These are phyloP conservation scores for Pseudoips prasinana DNA, from an alignment of 2,888 invertebrate genomes.

Conservation along the genomic window DNA sequence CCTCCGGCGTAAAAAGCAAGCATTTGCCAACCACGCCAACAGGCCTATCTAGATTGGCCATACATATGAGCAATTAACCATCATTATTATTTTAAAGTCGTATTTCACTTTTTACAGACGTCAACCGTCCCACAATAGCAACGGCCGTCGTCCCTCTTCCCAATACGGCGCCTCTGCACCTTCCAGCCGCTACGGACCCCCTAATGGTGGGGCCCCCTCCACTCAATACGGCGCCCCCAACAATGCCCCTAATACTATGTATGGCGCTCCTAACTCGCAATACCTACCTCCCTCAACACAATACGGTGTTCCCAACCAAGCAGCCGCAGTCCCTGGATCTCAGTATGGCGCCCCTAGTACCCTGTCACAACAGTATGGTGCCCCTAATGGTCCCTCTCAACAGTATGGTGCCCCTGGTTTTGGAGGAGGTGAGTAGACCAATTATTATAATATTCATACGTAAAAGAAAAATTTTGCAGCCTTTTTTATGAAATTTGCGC, in stretches of 20 bases:
- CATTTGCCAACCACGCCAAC: no score
- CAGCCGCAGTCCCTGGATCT: background rate
- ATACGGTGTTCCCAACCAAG: slow-evolving; percentile 1
- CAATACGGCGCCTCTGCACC: slow-evolving; percentile 40
- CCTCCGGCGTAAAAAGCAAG: no score
- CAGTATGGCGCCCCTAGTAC: slow-evolving; percentile 15
- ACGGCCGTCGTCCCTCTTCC: slow-evolving; percentile 31
- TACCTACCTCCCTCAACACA: slow-evolving; percentile 12
- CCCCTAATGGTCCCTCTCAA: slow-evolving; percentile 32
- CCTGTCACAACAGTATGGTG: slow-evolving; percentile 13
- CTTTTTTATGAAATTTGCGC: no score
- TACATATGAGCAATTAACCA: no score
- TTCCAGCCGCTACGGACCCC: slow-evolving; percentile 45
- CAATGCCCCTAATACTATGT: slow-evolving; percentile 20
- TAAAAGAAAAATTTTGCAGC: no score
- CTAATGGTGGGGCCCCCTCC: slow-evolving; percentile 20
- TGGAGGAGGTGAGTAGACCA: slow-evolving; percentile 22
- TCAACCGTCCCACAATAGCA: slow-evolving; percentile 39
- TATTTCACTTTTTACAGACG: slow-evolving; percentile 37
- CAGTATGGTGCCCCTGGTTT: slow-evolving; percentile 54
- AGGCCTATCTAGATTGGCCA: no score
- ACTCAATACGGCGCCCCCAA: slow-evolving; percentile 33
- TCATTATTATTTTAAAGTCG: no score
- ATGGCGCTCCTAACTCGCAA: slow-evolving; percentile 26
- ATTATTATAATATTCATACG: no score